Evolutionary conservation across 1,140 invertebrate genomes (phyloP).

Genomic region (Drosophila melanica): DNA sequence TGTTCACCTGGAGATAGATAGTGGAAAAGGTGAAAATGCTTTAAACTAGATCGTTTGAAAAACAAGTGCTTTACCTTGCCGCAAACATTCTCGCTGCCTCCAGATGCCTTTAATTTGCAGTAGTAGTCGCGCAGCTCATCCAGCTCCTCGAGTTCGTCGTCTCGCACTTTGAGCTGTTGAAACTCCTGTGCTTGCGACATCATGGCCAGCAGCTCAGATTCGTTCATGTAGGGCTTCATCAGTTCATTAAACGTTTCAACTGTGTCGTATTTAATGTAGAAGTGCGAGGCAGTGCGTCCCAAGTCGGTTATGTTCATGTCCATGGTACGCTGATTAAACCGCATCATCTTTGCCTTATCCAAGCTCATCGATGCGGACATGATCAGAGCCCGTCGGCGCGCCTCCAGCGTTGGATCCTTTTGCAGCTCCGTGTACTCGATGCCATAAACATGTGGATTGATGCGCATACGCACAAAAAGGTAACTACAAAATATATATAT

Average conservation of each 20-base stretch:
- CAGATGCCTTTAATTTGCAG: conserved; percentile 91
- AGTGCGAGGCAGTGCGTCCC: conserved; percentile 98
- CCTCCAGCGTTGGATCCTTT: conserved; percentile 91
- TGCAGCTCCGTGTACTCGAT: conserved; percentile 89
- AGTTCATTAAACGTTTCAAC: conserved; percentile 95
- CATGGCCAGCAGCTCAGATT: conserved; percentile 94
- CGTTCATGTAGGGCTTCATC: conserved; percentile 91
- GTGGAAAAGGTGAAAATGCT: not conserved
- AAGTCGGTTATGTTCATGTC: conserved; percentile 94
- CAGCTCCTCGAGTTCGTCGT: conserved; percentile 97
- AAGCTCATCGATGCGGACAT: conserved; percentile 91
- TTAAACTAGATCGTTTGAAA: not conserved
- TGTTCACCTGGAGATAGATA: conserved; percentile 86
- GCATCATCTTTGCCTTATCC: conserved; percentile 97
- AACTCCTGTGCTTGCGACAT: conserved; percentile 97
- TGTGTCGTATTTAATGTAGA: conserved; percentile 98
- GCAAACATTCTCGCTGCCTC: conserved; percentile 94
- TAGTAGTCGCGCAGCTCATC: conserved; percentile 89
- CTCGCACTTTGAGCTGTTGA: conserved; percentile 97
- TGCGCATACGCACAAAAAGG: conserved; percentile 95
- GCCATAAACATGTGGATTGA: conserved; percentile 97
- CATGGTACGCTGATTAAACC: conserved; percentile 93
- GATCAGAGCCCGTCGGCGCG: conserved; percentile 91
- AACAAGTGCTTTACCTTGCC: conserved; percentile 91
- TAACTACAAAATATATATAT: conserved; percentile 85